These are phyloP conservation scores for Carassius carassius DNA, from an alignment of 2,113 vertebrate genomes.

Conservation along the genomic window DNA sequence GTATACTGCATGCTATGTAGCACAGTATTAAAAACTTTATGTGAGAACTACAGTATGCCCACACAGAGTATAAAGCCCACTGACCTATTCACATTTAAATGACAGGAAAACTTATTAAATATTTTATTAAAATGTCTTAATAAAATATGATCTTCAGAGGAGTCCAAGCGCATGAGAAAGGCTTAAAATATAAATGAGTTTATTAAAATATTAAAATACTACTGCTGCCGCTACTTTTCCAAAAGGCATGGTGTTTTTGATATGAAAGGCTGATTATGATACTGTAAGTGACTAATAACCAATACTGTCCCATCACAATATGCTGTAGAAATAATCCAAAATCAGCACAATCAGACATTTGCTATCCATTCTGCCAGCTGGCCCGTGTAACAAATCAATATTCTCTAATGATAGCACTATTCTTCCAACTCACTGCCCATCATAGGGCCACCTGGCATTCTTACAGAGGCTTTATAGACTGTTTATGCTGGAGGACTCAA, in stretches of 20 bases:
- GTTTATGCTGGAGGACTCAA: not conserved
- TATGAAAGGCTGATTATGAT: not conserved
- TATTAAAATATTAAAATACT: too few relatives aligned
- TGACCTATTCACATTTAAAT: not conserved
- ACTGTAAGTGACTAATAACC: not conserved
- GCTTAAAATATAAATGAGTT: not conserved
- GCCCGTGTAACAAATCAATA: not conserved
- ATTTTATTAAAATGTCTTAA: not conserved
- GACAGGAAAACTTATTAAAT: not conserved
- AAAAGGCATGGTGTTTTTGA: not conserved
- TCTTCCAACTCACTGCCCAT: slow-evolving; percentile 35
- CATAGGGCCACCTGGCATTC: slow-evolving; percentile 46
- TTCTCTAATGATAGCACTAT: slow-evolving; percentile 29
- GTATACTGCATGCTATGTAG: not conserved
- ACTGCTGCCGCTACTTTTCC: not conserved
- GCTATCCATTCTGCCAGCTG: not conserved
- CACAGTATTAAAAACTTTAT: not conserved
- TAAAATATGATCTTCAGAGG: not conserved
- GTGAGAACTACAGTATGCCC: not conserved
- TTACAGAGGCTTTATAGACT: not conserved
- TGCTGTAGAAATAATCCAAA: not conserved
- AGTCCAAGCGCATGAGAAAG: not conserved
- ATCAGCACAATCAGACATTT: slow-evolving; percentile 4
- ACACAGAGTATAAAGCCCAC: not conserved
- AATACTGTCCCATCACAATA: not conserved